phyloP scores from a whole-genome alignment of 2,797 vertebrate species.

The Megaceryle alcyon region DNA sequence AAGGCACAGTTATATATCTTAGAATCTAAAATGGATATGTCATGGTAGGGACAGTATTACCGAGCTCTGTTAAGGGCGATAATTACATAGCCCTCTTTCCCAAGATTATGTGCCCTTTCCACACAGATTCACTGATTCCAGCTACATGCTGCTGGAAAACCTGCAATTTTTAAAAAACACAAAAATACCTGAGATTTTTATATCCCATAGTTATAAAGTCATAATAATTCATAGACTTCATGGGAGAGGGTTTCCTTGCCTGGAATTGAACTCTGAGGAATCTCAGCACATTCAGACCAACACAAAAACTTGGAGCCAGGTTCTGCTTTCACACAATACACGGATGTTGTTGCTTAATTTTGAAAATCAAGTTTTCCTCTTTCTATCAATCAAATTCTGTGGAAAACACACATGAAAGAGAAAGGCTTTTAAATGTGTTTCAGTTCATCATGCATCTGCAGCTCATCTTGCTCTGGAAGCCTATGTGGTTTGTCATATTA shows the following conservation, averaged over 20 bases:
- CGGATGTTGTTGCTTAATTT: fast-evolving
- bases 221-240: neutral
- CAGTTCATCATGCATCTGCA: neutral
- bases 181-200: neutral
- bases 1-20: conserved; percentile 33
- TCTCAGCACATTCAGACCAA: neutral
- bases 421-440: neutral
- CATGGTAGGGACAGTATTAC: neutral
- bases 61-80: fast-evolving
- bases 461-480: neutral
- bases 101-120: neutral
- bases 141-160: neutral
- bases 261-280: neutral
- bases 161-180: neutral
- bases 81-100: neutral
- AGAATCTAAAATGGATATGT: neutral
- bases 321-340: neutral
- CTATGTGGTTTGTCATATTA: neutral
- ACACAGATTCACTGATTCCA: neutral
- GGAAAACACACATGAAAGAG: neutral
- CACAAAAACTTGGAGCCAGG: neutral
- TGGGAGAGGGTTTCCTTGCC: neutral
- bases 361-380: neutral
- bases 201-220: neutral
- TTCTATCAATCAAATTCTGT: neutral